These are phyloP conservation scores for Drosophila hamatofila DNA, from an alignment of 2,888 invertebrate species.

Conservation along the genomic window DNA sequence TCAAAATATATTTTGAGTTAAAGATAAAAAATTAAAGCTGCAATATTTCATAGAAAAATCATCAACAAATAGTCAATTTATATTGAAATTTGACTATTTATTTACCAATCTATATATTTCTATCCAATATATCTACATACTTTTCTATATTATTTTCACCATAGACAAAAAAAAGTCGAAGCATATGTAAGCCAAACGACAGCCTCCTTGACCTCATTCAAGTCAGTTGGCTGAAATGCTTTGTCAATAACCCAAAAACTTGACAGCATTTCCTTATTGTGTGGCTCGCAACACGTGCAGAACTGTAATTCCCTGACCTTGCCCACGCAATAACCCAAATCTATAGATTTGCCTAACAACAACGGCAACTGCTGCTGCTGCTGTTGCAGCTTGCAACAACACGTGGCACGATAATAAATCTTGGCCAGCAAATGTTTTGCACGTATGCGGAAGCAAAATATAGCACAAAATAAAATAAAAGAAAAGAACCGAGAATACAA, in stretches of 20 bases:
- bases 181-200: not conserved
- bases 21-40: no score
- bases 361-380: constrained; percentile 12
- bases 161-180: not conserved
- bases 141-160: not conserved
- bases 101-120: no score
- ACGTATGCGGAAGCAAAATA: constrained; percentile 57
- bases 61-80: no score
- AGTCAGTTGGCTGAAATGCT: not conserved
- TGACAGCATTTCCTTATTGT: constrained; percentile 7
- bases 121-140: not conserved
- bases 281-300: not conserved
- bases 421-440: constrained; percentile 58
- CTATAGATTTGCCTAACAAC: constrained; percentile 39
- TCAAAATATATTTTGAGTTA: no score
- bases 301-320: constrained; percentile 41
- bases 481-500: not conserved
- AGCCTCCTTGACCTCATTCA: constrained; percentile 12
- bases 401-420: constrained; percentile 69
- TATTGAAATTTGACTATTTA: no score
- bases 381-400: constrained; percentile 53
- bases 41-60: no score
- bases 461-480: constrained; percentile 20
- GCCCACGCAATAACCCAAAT: constrained; percentile 29
- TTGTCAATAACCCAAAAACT: not conserved